Evolutionary conservation across 2,797 vertebrate species (phyloP).

Genomic region (Gadopsis bispinosus): DNA sequence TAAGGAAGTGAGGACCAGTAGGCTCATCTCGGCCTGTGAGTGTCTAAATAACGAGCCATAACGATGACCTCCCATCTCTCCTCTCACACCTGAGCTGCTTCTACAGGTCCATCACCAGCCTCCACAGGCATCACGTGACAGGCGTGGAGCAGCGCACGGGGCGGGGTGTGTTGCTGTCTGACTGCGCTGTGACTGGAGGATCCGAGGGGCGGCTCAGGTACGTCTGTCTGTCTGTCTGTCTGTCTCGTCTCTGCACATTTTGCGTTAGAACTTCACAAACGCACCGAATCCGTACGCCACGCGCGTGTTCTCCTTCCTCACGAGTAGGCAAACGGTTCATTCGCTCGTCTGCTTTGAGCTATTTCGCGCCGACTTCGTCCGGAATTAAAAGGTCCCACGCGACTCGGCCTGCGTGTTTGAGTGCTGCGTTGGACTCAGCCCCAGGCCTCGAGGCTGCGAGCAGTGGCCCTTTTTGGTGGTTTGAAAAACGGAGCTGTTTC

Average conservation of each 20-base stretch:
- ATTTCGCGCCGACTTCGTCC: background rate
- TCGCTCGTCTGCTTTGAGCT: background rate
- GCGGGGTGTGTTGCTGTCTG: slow-evolving; percentile 33
- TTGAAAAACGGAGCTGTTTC: background rate
- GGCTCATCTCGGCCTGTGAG: background rate
- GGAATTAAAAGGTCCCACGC: background rate
- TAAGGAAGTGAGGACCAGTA: background rate
- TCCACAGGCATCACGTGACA: background rate
- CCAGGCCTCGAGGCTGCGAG: background rate
- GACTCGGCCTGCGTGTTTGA: background rate
- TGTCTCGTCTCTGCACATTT: background rate
- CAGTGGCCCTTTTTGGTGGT: background rate
- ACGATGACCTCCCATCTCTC: background rate
- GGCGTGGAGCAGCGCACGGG: too few species aligned
- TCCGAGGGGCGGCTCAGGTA: slow-evolving; percentile 53
- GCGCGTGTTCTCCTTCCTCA: rapidly evolving
- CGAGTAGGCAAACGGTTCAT: too few species aligned
- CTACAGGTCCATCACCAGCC: background rate
- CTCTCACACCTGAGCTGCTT: slow-evolving; percentile 9
- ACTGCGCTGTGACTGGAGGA: slow-evolving; percentile 33
- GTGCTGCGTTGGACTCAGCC: background rate
- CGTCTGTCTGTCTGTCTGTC: too few species aligned
- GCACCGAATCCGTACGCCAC: rapidly evolving
- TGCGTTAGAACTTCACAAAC: background rate
- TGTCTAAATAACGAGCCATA: background rate